A percentile compares a stretch with the other conserved stretches of the same genome.
phyloP scores from a whole-genome alignment of 1,140 invertebrate genomes.

The Bursaphelenchus mucronatus region DNA sequence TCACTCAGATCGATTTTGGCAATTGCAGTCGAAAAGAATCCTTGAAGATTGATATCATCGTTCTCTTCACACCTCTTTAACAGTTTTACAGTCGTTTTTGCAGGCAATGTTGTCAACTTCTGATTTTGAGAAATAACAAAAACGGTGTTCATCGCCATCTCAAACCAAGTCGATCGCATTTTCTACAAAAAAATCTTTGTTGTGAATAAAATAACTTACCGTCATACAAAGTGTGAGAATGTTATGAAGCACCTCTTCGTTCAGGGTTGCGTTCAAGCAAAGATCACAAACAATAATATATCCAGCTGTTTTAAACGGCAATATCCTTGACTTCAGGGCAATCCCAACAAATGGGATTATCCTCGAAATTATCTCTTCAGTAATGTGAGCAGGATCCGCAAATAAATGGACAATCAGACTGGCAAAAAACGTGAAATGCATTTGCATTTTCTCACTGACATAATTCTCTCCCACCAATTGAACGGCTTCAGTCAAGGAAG shows the following conservation, averaged over 20 bases:
- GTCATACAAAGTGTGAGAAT: constrained; percentile 31
- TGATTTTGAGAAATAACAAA: constrained; percentile 32
- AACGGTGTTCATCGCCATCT: constrained; percentile 21
- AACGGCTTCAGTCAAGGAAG: constrained; percentile 28
- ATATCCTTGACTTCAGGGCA: constrained; percentile 37
- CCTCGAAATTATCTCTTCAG: constrained; percentile 35
- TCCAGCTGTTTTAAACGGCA: constrained; percentile 36
- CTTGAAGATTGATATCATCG: not conserved
- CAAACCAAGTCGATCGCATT: constrained; percentile 19
- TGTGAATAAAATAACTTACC: constrained; percentile 1
- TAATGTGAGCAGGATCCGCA: constrained; percentile 29
- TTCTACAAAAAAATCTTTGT: constrained; percentile 21
- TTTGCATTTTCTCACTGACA: constrained; percentile 25
- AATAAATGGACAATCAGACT: constrained; percentile 29
- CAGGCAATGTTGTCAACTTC: constrained; percentile 18
- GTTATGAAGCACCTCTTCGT: constrained; percentile 23
- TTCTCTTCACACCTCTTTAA: not conserved
- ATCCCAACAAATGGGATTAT: constrained; percentile 39
- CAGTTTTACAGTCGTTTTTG: constrained; percentile 5
- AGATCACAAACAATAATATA: constrained; percentile 34
- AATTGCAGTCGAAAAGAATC: not conserved
- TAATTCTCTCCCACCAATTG: constrained; percentile 29
- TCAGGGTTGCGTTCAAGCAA: constrained; percentile 27
- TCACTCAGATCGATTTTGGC: constrained; percentile 15
- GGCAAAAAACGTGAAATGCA: constrained; percentile 40